A percentile compares a stretch with the other conserved stretches of the same genome.
Conservation (phyloP, 2,888 invertebrate genomes). For the Xestia xanthographa region DNA sequence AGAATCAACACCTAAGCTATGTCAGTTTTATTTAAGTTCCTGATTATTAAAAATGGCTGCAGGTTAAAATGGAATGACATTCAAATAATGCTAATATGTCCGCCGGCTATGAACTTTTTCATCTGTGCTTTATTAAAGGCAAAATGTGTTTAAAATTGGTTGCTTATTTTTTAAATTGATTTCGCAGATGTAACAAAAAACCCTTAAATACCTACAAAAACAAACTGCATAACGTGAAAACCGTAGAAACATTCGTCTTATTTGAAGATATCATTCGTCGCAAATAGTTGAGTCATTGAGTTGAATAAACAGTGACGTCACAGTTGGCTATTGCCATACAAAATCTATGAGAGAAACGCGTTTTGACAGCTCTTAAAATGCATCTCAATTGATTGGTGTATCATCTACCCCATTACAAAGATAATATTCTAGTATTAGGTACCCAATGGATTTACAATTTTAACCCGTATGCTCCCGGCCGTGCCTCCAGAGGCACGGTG, state of each 20-base stretch:
- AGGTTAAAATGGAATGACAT: conserved; percentile 13
- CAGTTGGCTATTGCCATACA: too few species aligned
- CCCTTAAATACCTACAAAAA: not conserved
- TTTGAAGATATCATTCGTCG: not conserved
- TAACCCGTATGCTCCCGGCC: too few species aligned
- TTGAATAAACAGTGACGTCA: too few species aligned
- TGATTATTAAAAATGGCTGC: conserved; percentile 9
- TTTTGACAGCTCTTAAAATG: too few species aligned
- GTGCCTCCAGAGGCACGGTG: too few species aligned
- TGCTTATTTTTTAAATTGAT: not conserved
- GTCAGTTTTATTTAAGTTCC: conserved; percentile 40
- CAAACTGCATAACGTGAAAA: not conserved
- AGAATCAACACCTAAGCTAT: too few species aligned
- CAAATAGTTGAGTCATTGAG: too few species aligned
- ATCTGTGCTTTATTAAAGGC: not conserved
- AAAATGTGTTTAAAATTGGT: not conserved
- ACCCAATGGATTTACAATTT: conserved; percentile 21
- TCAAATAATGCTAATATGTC: not conserved
- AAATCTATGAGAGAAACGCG: too few species aligned
- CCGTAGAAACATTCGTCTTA: not conserved
- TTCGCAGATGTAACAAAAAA: not conserved
- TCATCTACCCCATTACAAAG: too few species aligned
- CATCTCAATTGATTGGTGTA: too few species aligned
- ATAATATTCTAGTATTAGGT: conserved; percentile 6
- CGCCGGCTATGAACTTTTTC: not conserved